Evolutionary conservation across 2,888 invertebrate species (phyloP).

Genomic region (Chalcis sispes): DNA sequence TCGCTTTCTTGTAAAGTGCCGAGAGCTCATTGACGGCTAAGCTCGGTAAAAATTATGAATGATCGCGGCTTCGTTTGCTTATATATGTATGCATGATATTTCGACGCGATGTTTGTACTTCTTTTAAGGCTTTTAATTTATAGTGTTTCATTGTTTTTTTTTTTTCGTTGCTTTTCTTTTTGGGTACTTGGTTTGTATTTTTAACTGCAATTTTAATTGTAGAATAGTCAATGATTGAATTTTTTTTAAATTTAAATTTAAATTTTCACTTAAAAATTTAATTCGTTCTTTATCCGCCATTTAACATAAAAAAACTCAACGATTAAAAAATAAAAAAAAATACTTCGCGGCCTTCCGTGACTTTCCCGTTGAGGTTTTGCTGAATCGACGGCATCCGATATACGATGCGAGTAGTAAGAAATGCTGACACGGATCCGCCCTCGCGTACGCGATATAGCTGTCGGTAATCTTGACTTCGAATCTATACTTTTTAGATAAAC

Average conservation of each 20-base stretch:
- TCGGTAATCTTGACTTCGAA: conserved; percentile 1
- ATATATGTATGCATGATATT: too few relatives aligned
- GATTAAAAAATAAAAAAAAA: too few relatives aligned
- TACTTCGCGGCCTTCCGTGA: conserved; percentile 19
- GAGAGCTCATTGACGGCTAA: conserved; percentile 23
- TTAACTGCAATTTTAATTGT: too few relatives aligned
- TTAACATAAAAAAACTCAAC: too few relatives aligned
- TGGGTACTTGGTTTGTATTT: neutral
- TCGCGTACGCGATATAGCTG: conserved; percentile 58
- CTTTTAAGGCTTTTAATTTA: neutral
- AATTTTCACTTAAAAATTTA: too few relatives aligned
- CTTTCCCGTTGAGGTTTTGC: conserved; percentile 62
- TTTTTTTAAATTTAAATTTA: too few relatives aligned
- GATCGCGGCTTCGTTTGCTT: neutral
- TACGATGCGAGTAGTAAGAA: conserved; percentile 48
- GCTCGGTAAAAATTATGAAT: conserved; percentile 33
- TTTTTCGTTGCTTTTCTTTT: neutral
- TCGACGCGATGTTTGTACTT: too few relatives aligned
- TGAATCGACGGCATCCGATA: conserved; percentile 73
- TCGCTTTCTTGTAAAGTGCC: conserved; percentile 5
- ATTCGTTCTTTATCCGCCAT: too few relatives aligned
- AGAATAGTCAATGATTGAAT: too few relatives aligned
- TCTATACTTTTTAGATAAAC: too few relatives aligned
- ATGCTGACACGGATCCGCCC: conserved; percentile 75
- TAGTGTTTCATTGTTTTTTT: neutral